phyloP scores from a whole-genome alignment of 2,888 invertebrate genomes.

The Ceriagrion tenellum region DNA sequence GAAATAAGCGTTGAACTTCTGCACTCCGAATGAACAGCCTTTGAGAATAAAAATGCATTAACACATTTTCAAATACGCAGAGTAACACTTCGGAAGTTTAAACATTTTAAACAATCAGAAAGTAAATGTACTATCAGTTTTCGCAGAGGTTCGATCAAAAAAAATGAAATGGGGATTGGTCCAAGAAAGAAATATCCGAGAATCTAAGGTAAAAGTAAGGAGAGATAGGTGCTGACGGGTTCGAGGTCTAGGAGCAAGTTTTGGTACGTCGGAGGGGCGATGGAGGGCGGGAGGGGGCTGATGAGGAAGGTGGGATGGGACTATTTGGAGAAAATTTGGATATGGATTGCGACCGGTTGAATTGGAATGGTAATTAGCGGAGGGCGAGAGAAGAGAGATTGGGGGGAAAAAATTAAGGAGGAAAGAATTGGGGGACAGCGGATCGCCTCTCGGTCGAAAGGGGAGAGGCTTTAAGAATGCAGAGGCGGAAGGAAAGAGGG shows the following conservation, averaged over 20 bases:
- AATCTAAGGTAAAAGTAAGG: background rate
- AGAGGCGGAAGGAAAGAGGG: constrained; percentile 14
- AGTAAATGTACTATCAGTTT: too few species aligned
- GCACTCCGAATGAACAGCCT: too few species aligned
- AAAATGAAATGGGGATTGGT: background rate
- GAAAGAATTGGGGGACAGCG: background rate
- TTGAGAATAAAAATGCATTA: too few species aligned
- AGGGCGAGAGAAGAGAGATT: background rate
- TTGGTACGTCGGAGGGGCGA: background rate
- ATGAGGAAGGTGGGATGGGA: background rate
- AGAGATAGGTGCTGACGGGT: background rate
- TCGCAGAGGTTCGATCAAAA: background rate
- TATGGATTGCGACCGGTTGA: constrained; percentile 60
- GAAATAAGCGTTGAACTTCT: too few species aligned
- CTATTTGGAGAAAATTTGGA: constrained; percentile 45
- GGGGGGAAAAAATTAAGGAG: background rate
- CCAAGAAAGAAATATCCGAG: background rate
- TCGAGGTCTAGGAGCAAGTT: too few species aligned
- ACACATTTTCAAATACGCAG: too few species aligned
- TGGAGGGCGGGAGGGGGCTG: background rate
- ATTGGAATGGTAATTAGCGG: constrained; percentile 63
- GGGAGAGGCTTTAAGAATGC: constrained; percentile 53
- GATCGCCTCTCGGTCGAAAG: background rate
- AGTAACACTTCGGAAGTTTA: too few species aligned
- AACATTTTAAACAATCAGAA: too few species aligned